Evolutionary conservation across 1,140 invertebrate genomes (phyloP).

Genomic region (Aphidius gifuensis): DNA sequence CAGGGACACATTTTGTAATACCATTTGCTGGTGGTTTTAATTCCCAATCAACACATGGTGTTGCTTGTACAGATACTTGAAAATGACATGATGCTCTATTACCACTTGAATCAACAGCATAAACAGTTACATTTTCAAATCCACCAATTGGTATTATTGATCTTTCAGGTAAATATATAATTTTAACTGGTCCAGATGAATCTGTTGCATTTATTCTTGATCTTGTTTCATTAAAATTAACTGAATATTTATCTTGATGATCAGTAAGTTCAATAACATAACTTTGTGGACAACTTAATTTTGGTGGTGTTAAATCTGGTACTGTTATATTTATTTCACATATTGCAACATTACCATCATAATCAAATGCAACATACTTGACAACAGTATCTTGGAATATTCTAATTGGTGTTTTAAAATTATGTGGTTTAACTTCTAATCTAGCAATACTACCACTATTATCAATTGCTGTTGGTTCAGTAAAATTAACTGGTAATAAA

Average conservation of each 20-base stretch:
- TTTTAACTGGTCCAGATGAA: slow-evolving; percentile 81
- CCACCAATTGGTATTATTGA: slow-evolving; percentile 85
- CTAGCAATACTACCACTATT: slow-evolving; percentile 92
- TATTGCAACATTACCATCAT: slow-evolving; percentile 94
- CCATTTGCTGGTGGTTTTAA: slow-evolving; percentile 84
- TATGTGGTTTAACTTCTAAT: slow-evolving; percentile 85
- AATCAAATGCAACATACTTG: slow-evolving; percentile 94
- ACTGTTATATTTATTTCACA: slow-evolving; percentile 95
- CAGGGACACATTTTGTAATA: slow-evolving; percentile 79
- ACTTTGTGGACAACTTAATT: slow-evolving; percentile 89
- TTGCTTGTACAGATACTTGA: slow-evolving; percentile 91
- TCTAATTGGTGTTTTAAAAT: slow-evolving; percentile 84
- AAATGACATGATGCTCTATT: slow-evolving; percentile 91
- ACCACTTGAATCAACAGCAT: slow-evolving; percentile 83
- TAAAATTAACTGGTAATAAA: slow-evolving; percentile 85
- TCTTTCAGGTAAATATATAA: slow-evolving; percentile 80
- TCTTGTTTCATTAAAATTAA: slow-evolving; percentile 91
- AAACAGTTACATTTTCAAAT: slow-evolving; percentile 92
- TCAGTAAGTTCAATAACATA: slow-evolving; percentile 91
- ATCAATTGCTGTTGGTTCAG: slow-evolving; percentile 87
- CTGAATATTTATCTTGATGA: slow-evolving; percentile 82
- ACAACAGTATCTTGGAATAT: slow-evolving; percentile 90
- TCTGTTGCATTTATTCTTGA: slow-evolving; percentile 83
- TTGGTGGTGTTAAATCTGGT: slow-evolving; percentile 90
- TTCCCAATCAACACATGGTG: slow-evolving; percentile 93